Base-by-base conservation (phyloP, 2,888 invertebrate genomes). In the Galeruca laticollis region DNA sequence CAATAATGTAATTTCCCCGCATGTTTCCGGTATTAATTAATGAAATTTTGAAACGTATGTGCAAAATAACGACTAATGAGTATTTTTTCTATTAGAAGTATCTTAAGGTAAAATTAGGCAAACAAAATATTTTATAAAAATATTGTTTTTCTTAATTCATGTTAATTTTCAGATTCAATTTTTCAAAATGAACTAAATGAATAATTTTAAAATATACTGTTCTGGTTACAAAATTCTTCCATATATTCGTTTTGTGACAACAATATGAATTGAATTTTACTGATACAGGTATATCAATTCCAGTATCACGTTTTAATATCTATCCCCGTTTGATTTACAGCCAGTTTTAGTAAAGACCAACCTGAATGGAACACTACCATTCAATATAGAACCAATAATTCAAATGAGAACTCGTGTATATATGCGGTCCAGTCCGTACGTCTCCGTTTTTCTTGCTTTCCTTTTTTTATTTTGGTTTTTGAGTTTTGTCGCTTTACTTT, bases 311-410 rank as follows among this genome's bases (percentile, higher is more conserved):
- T 69, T 72, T 72, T 72, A 72, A 72, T 72, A 72, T 72, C 69
- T 72, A 72, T 67, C 67, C 60, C 43, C 67, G 60, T 67, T 72
- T 69, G 69, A 70, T 72, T 72, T 70, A 68, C 64, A 63, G 69
- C 61, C 68, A 54, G 65, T 68, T 70, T 72, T 68, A 59, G 51
- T 56, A 51, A 69, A 61, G 67, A 69, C 61, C 66, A 63, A 67
- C 69, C 66, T 54, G 69, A 69, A 69, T 67, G 67, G 72, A 72
- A 71, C 70, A 76, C 75, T 75, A 75, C 72, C 71, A 75, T 76
- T 75, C 74, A 75, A 75, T 76, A 75, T 76, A 71, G 74, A 74
- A 68, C 72, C 69, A 73, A 74, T 76, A 76, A 75, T 69, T 76
- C 76, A 76, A 73, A 63, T 68, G 54, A 54, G 57, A 54, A 43